Conservation (phyloP, 1,140 invertebrate species). For the Glossosoma conforme region DNA sequence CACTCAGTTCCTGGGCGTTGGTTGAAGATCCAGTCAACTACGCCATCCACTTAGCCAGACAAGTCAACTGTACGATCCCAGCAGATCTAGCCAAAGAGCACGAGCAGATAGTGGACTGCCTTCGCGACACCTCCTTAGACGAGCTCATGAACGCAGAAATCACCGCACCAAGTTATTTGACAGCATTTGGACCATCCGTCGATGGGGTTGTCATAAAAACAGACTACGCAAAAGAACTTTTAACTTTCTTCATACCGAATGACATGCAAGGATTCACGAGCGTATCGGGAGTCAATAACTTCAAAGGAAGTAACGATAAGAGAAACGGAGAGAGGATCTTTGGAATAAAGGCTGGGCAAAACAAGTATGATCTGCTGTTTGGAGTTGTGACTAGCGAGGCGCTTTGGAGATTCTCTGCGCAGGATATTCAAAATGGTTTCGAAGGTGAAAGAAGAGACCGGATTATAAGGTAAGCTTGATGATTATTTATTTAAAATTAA, state of each 20-base stretch:
- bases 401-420: conserved; percentile 73
- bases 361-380: conserved; percentile 74
- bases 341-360: conserved; percentile 47
- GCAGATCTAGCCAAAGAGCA: conserved; percentile 72
- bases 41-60: conserved; percentile 75
- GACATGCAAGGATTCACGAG: conserved; percentile 56
- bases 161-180: conserved; percentile 75
- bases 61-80: conserved; percentile 81
- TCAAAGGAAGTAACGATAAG: conserved; percentile 54
- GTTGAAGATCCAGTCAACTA: conserved; percentile 85
- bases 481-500: not conserved
- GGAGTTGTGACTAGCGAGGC: conserved; percentile 81
- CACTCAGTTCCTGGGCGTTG: conserved; percentile 88
- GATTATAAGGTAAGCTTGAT: conserved; percentile 61
- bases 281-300: conserved; percentile 50
- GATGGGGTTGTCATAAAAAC: conserved; percentile 82
- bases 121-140: conserved; percentile 69
- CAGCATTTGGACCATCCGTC: conserved; percentile 79
- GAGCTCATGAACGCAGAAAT: conserved; percentile 76
- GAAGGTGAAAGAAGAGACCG: conserved; percentile 83
- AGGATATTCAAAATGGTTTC: conserved; percentile 84
- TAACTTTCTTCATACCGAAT: conserved; percentile 59
- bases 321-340: conserved; percentile 49
- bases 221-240: conserved; percentile 68
- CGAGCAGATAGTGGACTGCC: conserved; percentile 75